A percentile compares a stretch with the other conserved stretches of the same genome.
Evolutionary conservation across 2,113 vertebrate genomes (phyloP).

Genomic region (Athene noctua): DNA sequence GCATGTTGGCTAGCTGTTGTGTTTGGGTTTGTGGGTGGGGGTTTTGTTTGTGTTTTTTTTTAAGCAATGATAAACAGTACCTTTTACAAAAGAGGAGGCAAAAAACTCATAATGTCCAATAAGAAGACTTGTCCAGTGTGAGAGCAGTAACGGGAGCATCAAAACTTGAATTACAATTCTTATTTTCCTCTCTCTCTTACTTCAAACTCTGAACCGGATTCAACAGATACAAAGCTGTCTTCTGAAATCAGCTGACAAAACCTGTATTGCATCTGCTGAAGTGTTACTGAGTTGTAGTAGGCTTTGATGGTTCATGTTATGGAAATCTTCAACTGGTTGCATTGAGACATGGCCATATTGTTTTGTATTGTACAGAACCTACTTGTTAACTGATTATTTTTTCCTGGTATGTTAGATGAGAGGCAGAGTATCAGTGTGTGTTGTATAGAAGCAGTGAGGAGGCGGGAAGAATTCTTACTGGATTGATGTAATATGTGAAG

Average conservation of each 20-base stretch:
- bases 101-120: neutral
- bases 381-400: neutral
- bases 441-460: neutral
- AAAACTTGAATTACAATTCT: neutral
- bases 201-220: neutral
- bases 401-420: neutral
- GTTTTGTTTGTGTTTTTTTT: neutral
- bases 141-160: neutral
- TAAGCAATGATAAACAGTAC: neutral
- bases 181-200: neutral
- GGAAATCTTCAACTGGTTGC: neutral
- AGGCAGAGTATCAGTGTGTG: neutral
- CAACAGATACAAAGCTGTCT: neutral
- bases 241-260: neutral
- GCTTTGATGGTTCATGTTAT: neutral
- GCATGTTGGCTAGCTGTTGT: neutral
- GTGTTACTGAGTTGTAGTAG: neutral
- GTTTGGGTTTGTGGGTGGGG: neutral
- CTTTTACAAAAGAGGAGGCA: neutral
- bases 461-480: neutral
- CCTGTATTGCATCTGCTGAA: neutral
- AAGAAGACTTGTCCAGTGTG: neutral
- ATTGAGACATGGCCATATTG: neutral
- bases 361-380: neutral
- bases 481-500: neutral